These are phyloP conservation scores for Loriculus beryllinus DNA, from an alignment of 2,797 vertebrate genomes.

Conservation along the genomic window DNA sequence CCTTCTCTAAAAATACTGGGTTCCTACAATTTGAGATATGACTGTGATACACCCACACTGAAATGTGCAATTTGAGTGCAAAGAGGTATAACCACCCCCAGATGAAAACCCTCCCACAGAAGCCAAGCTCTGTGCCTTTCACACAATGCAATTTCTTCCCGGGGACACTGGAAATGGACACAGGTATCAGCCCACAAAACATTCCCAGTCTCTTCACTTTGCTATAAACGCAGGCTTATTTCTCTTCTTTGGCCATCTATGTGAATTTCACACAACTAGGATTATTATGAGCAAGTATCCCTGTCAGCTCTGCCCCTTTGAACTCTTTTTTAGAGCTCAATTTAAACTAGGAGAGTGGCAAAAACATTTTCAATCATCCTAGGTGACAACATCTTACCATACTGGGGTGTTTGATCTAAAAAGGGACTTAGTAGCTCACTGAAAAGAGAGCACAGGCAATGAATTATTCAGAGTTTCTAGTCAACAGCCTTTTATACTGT, in stretches of 20 bases:
- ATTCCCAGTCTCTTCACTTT: not conserved
- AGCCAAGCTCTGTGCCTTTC: not conserved
- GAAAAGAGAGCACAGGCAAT: constrained; percentile 10
- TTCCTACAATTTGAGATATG: not conserved
- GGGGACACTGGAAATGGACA: accelerated
- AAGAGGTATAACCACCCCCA: accelerated
- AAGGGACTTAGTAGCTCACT: not conserved
- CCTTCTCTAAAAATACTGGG: not conserved
- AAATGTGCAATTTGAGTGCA: not conserved
- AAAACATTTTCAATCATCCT: constrained; percentile 4
- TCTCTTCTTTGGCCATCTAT: not conserved
- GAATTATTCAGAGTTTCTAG: constrained; percentile 66
- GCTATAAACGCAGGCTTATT: not conserved
- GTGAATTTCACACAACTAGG: not conserved
- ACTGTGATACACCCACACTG: not conserved
- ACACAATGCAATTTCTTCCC: not conserved
- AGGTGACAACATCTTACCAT: not conserved
- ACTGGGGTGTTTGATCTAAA: constrained; percentile 40
- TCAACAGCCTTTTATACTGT: constrained; percentile 48
- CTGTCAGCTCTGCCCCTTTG: not conserved
- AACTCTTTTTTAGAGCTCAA: not conserved
- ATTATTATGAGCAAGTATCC: not conserved
- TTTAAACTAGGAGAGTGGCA: not conserved
- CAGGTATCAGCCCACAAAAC: not conserved
- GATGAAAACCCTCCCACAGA: not conserved